Base-by-base conservation (phyloP, 2,888 invertebrate genomes). In the Corbicula japonica region DNA sequence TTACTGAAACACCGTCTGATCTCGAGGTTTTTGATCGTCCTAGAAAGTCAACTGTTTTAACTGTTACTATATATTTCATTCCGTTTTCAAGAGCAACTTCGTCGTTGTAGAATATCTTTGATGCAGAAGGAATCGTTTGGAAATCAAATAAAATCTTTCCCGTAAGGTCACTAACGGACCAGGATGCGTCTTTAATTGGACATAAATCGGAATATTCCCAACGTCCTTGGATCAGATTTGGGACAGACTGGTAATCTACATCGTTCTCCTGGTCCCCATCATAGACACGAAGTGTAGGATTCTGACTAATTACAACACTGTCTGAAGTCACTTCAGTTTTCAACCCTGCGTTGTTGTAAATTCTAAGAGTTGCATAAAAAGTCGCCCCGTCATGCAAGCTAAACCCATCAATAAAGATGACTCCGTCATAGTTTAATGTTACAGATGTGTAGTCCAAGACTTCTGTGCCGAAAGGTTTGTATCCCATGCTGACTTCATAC, bases 201-300 rank as follows among this genome's bases (percentile, higher is more conserved):
- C 87, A 87, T 3, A 81, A 72, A 68, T 88, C 86, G 6, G 81
- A 77, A 69, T 83, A 87, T 34, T 72, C 52, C 87, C 87, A 88
- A 23, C 62, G 46, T 12, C 86, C 88, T 58, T 80, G 61, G 10
- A 88, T 69, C 12, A 73, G 46, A 50, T 76, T 76, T 23, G 82
- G 54, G 26, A 75, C 56, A 4, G 80, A 80, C 50, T 83, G 84
- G 46, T 66, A 86, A 60, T 87, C 83, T 10, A 38, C 26, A 61
- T 84, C 84, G 10, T 38, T 21, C 4, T 60, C 48, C 3, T 50
- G 69, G 8, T 35, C 15, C 5, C 86, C 86, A 63, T 86, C 86
- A 5, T 18, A 38, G 4, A 86, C 85, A 1, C 18, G 35, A 8
- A 86, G 41, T 8, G 65, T 32, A 8, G 85, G 83, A 30, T 52